Base-by-base conservation (phyloP, 2,113 vertebrate genomes). In the Tauraco erythrolophus region DNA sequence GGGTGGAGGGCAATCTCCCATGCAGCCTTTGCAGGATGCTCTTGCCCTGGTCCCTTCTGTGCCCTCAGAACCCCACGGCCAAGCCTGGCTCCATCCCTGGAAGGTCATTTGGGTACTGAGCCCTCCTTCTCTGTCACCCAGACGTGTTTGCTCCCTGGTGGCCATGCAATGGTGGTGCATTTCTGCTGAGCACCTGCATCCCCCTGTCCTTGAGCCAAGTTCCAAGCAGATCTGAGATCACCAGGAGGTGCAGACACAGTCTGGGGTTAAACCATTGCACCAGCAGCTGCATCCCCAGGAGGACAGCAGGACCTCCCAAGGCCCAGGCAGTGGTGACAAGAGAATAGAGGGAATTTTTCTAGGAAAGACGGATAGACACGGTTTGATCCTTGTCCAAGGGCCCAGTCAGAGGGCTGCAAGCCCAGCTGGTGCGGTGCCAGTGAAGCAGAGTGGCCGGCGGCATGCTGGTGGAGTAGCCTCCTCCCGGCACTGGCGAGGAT, bases 121-220 rank as follows among this genome's bases (percentile, higher is more conserved):
- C 37, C 51, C 14, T 54, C 7, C 28, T 25, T 10, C 9, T 48
- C 43, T 57, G 14, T 35, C 64, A 81, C 23, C 5, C n/a, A 11
- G 2, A 1, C 0, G 1, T 76, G 7, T 58, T 79, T 83, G 27
- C 66, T 69, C 16, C 22, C 9, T 0, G 0, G 5, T 66, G 23
- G 27, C 46, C 0, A 0, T 46, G 57, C 4, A 4, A 41, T 31
- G 7, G 8, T 21, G 14, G 4, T 33, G 33, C 28, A 22, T 92
- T 92, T 68, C 65, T 71, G 27, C 48, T 13, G 19, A 51, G 45
- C 18, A 54, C 16, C 28, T 45, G 28, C 46, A 53, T 35, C 13
- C 6, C 14, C 21, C 45, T 43, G 14, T 43, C 23, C 35, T 39
- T 43, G 2, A 75, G 48, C 21, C 19, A 30, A 50, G 35, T 30